Evolutionary conservation across 2,888 invertebrate species (phyloP).

Genomic region (Mycalesis mineus): DNA sequence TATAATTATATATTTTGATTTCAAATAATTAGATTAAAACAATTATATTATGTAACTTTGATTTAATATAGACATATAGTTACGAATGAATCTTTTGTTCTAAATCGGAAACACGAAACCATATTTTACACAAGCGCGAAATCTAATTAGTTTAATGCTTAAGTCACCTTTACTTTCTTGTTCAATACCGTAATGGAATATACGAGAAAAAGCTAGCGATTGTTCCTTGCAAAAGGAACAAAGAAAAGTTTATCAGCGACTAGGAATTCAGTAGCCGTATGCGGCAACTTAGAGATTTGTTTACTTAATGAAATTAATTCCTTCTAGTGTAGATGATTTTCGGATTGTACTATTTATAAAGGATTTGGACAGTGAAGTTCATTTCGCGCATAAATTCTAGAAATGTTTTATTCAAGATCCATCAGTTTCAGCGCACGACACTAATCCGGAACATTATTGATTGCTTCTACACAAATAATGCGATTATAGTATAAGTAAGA

Average conservation of each 20-base stretch:
- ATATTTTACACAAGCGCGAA: conserved; percentile 7
- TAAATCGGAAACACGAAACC: neutral
- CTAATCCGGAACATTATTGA: conserved; percentile 58
- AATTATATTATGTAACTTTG: too few relatives aligned
- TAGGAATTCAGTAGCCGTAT: neutral
- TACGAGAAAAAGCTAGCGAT: conserved; percentile 65
- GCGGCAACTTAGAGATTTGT: neutral
- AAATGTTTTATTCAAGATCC: too few relatives aligned
- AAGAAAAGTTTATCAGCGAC: conserved; percentile 30
- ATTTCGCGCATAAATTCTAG: conserved; percentile 12
- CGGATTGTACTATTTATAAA: too few relatives aligned
- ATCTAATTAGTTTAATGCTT: conserved; percentile 28
- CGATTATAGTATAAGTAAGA: conserved; percentile 53
- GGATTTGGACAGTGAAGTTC: conserved; percentile 16
- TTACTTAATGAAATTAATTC: neutral
- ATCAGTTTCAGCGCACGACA: conserved; percentile 29
- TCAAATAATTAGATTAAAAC: too few relatives aligned
- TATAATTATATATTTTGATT: too few relatives aligned
- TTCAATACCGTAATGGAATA: conserved; percentile 49
- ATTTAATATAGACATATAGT: neutral
- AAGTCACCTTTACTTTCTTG: conserved; percentile 31
- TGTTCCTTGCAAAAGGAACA: conserved; percentile 34
- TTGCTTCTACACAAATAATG: conserved; percentile 53
- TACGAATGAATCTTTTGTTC: neutral
- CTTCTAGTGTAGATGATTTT: too few relatives aligned